phyloP scores from a whole-genome alignment of 2,113 vertebrate genomes.

The Bostrychus sinensis region DNA sequence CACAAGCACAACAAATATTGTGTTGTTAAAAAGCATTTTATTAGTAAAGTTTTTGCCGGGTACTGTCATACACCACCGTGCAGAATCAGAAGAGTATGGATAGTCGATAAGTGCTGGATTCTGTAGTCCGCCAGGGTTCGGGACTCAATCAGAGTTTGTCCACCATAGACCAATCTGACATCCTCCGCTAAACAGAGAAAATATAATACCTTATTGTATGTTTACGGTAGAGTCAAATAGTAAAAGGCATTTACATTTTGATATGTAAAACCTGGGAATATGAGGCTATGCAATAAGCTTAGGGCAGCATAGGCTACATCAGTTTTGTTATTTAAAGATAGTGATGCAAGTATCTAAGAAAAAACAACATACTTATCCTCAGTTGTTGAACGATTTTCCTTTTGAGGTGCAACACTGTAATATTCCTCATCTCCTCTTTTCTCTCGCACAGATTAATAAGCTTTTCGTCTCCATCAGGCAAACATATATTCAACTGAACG shows the following conservation, averaged over 20 bases:
- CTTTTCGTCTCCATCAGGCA: not conserved
- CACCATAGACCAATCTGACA: constrained; percentile 8
- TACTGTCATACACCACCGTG: not conserved
- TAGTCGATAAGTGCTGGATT: constrained; percentile 7
- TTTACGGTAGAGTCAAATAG: too few species aligned
- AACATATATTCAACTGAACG: not conserved
- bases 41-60: not conserved
- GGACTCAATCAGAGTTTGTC: accelerated
- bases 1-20: not conserved
- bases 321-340: too few species aligned
- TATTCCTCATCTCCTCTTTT: constrained; percentile 14
- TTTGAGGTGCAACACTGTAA: constrained; percentile 2
- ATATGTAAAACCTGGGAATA: not conserved
- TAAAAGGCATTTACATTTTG: too few species aligned
- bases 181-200: not conserved
- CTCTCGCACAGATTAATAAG: constrained; percentile 17
- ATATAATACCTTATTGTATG: not conserved
- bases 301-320: too few species aligned
- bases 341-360: too few species aligned
- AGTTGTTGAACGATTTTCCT: not conserved
- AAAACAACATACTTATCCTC: not conserved
- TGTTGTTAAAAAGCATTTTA: not conserved
- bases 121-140: not conserved
- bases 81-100: constrained; percentile 9
- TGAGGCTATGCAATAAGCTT: too few species aligned